phyloP scores from a whole-genome alignment of 2,113 vertebrate species.

The Ramphastos sulfuratus region DNA sequence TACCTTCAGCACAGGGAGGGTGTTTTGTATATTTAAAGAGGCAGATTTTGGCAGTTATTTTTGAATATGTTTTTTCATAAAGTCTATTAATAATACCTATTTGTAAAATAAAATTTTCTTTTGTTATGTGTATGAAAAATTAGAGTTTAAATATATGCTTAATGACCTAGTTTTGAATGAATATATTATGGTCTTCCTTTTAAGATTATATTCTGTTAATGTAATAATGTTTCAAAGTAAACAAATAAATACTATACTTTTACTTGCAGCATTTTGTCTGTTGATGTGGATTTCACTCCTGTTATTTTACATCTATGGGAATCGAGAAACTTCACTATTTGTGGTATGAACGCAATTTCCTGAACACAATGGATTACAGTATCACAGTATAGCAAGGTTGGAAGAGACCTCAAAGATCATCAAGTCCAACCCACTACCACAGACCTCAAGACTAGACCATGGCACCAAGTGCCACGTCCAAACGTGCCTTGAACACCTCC shows the following conservation, averaged over 20 bases:
- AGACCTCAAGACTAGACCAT: no score
- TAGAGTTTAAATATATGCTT: constrained; percentile 72
- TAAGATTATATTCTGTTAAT: constrained; percentile 57
- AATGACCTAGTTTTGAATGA: constrained; percentile 74
- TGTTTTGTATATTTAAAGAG: constrained; percentile 76
- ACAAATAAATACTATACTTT: constrained; percentile 65
- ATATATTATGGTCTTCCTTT: constrained; percentile 71
- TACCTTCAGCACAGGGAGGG: constrained; percentile 40
- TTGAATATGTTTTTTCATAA: constrained; percentile 71
- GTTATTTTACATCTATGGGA: neutral
- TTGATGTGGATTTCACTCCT: constrained; percentile 21
- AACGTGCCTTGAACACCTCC: no score
- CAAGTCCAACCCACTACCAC: no score
- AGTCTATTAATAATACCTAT: constrained; percentile 63
- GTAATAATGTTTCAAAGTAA: constrained; percentile 71
- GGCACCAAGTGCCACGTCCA: no score
- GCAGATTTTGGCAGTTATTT: constrained; percentile 75
- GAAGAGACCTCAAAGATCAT: no score
- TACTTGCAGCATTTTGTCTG: constrained; percentile 43
- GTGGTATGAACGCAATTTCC: neutral
- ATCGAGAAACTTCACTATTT: neutral
- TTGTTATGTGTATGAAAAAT: constrained; percentile 70
- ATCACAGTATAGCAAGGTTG: no score
- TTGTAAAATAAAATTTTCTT: constrained; percentile 73
- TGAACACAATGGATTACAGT: no score